phyloP scores from a whole-genome alignment of 23 tunicate genomes.

The Phallusia fumigata region DNA sequence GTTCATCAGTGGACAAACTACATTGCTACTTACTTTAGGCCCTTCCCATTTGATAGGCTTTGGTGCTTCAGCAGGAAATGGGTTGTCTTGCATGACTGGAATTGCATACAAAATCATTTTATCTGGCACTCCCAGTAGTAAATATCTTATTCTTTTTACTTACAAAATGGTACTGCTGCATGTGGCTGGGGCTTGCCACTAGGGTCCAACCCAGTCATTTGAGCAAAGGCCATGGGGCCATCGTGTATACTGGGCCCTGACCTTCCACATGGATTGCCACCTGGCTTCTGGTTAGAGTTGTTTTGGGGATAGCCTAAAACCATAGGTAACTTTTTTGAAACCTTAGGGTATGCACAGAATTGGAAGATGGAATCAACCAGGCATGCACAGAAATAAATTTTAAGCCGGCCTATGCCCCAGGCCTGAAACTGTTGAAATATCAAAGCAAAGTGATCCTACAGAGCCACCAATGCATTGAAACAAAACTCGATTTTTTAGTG shows the following conservation, averaged over 20 bases:
- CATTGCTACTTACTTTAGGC: constrained; percentile 49
- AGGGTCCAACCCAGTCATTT: constrained; percentile 88
- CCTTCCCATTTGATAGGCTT: constrained; percentile 61
- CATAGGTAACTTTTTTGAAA: neutral
- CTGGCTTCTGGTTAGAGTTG: constrained; percentile 20
- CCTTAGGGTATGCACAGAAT: neutral
- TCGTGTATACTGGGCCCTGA: constrained; percentile 91
- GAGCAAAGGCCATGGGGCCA: constrained; percentile 94
- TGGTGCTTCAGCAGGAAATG: constrained; percentile 22
- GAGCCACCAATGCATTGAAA: neutral
- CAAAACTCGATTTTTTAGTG: neutral
- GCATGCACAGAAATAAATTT: no score
- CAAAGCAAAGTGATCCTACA: neutral
- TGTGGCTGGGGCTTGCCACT: constrained; percentile 86
- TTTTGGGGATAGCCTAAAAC: constrained; percentile 6
- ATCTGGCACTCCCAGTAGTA: neutral
- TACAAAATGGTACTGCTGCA: constrained; percentile 59
- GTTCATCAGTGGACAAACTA: no score
- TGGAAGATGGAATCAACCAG: neutral
- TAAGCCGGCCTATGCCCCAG: no score
- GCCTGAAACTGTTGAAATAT: no score
- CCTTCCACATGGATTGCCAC: constrained; percentile 30
- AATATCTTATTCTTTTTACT: constrained; percentile 7
- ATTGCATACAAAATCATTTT: no score
- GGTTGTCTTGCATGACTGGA: constrained; percentile 75